Conservation (phyloP, 2,888 invertebrate species). For the Agrochola litura region DNA sequence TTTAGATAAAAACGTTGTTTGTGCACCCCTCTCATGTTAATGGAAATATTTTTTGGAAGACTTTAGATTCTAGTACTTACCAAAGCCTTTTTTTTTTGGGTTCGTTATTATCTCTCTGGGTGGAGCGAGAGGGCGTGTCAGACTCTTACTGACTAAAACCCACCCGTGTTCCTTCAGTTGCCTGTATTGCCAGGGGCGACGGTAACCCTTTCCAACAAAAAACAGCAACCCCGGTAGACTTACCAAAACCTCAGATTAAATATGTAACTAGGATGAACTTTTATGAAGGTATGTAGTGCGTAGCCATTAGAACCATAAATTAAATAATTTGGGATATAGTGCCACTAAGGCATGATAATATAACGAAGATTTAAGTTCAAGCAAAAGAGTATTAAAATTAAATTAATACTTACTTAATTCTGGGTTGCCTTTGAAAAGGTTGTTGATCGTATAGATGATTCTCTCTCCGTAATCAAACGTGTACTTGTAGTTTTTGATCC, state of each 20-base stretch:
- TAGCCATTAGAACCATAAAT: background rate
- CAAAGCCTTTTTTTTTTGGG: no score
- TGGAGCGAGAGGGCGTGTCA: no score
- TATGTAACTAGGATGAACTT: background rate
- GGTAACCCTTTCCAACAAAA: no score
- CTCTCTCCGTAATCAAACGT: slow-evolving; percentile 87
- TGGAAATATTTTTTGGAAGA: background rate
- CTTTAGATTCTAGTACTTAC: background rate
- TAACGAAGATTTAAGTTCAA: background rate
- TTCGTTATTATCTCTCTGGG: no score
- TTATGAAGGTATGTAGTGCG: background rate
- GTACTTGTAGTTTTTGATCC: slow-evolving; percentile 86
- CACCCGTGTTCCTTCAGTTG: no score
- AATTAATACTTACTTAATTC: slow-evolving; percentile 82
- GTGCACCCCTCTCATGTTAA: background rate
- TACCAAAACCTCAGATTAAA: background rate
- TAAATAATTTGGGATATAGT: background rate
- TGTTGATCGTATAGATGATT: slow-evolving; percentile 85
- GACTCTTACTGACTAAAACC: no score
- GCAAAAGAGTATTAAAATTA: background rate
- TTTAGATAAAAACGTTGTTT: background rate
- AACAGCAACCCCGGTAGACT: no score
- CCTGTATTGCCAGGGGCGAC: no score
- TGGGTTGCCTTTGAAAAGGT: slow-evolving; percentile 87
- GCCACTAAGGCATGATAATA: no score